Evolutionary conservation across 1,140 invertebrate species (phyloP), one percentile per base, ranked within the genome.

Genomic region (Zaprionus camerounensis): DNA sequence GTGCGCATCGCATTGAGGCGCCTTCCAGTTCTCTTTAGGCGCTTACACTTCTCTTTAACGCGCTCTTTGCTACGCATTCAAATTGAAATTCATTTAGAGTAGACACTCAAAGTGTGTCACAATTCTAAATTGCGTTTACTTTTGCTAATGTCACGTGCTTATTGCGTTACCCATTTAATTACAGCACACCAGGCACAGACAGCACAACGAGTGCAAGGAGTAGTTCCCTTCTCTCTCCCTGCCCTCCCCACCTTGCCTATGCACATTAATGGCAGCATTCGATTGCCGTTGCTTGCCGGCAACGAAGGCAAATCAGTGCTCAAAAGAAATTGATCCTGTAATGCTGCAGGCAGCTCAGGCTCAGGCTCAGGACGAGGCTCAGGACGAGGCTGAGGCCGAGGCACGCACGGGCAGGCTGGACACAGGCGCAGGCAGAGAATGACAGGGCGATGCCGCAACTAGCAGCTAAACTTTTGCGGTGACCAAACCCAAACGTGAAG

Each of bases 401-500:
- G 38, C 53, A 76, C 46, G 68, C 38, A 58, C 57, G 15, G n/a
- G 6, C 12, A 12, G 24, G 26, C 20, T 44, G 26, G n/a, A 28
- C 28, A 28, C 28, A 9, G 28, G 28, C 28, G 13, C 13, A 38
- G 58, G 51, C 63, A 49, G 55, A 15, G 38, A 20, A 46, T 44
- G 55, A 26, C 38, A 36, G 67, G 36, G 17, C 22, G 22, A 36
- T 59, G 63, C 78, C 59, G 75, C 71, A 46, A 46, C 41, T 76
- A 66, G 64, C 71, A 79, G 77, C 78, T 78, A 87, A 88, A 88
- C 78, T 87, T 87, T 88, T 87, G 83, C 83, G 83, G 83, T 83
- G 57, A 67, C 61, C 80, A 63, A 71, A 68, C 71, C 64, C 71
- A 59, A 57, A 71, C 80, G 66, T 74, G 73, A 69, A 78, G 80